A percentile compares a stretch with the other conserved stretches of the same genome.
phyloP scores from a whole-genome alignment of 2,113 vertebrate genomes.

The Lophura nycthemera region DNA sequence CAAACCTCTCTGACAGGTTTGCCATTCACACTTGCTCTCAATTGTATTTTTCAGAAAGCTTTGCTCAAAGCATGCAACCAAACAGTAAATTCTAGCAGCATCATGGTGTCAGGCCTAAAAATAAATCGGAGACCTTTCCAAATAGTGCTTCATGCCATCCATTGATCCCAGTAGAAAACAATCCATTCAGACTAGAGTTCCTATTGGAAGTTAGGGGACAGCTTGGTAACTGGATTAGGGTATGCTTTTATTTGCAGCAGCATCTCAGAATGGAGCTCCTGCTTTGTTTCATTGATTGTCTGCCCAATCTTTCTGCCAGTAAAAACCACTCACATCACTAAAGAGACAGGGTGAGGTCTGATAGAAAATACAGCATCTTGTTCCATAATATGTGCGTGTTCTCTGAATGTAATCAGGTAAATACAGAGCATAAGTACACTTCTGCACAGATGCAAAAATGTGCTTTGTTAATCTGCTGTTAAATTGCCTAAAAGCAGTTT shows the following conservation, averaged over 20 bases:
- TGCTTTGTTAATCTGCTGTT: background rate
- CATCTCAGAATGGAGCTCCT: constrained; percentile 42
- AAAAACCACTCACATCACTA: background rate
- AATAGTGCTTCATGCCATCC: background rate
- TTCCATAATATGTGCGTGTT: background rate
- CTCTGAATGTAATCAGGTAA: background rate
- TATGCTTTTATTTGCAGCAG: constrained; percentile 9
- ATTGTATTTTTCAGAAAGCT: constrained; percentile 1
- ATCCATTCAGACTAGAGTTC: background rate
- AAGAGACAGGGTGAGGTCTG: background rate
- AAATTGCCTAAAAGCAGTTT: background rate
- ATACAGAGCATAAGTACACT: background rate
- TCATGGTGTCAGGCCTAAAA: background rate
- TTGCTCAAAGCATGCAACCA: constrained; percentile 27
- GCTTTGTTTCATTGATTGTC: constrained; percentile 28
- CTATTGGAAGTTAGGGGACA: constrained; percentile 28
- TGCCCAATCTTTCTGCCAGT: background rate
- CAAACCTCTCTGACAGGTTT: constrained; percentile 24
- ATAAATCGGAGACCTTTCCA: constrained; percentile 18
- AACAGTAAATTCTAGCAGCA: background rate
- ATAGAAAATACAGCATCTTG: background rate
- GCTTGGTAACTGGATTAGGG: constrained; percentile 43
- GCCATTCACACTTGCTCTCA: constrained; percentile 17
- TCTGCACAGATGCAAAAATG: background rate
- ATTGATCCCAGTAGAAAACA: constrained; percentile 4